Evolutionary conservation across 2,113 vertebrate genomes (phyloP), one percentile per base, ranked within the genome.

Genomic region (Xenopus laevis): DNA sequence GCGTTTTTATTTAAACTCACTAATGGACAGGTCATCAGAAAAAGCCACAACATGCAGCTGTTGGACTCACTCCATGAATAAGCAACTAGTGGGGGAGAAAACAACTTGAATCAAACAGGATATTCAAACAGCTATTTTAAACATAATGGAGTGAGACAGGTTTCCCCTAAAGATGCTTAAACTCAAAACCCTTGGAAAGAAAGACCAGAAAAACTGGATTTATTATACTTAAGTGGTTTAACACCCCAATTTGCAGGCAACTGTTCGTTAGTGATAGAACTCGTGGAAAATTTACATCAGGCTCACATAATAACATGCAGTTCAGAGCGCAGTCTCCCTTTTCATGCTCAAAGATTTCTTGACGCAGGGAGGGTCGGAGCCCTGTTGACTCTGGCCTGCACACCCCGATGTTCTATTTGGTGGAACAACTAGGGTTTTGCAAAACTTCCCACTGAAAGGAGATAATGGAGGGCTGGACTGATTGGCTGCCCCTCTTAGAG

Each of bases 281-380:
- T 60, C 10, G 18, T 13, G 23, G 46, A 30, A 69, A 45, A 62
- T 23, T 40, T 44, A 58, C 40, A 40, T 61, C 79, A 79, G 82
- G 83, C 84, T 89, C 86, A 86, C 87, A 86, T 86, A 62, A 72
- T 73, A 68, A 27, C n/a, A 16, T 21, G 65, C 16, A n/a, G 66
- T 44, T 75, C 74, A 76, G 45, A 52, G 18, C 27, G 46, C 44
- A 17, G 74, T 27, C 66, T 70, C 66, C 47, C 7, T 61, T 61
- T 2, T 47, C 16, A 67, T 59, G 16, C 13, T 4, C 66, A 63
- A 23, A 45, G 73, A 45, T 62, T 68, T 69, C 65, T 76, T 76
- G 73, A 57, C 40, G 66, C 46, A 63, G 47, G 60, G n/a, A 70
- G 68, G 81, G 81, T 80, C 77, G 79, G 13, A 78, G 62, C 13